Percentiles rank a stretch among this genome's conserved stretches.
phyloP scores from a whole-genome alignment of 2,888 invertebrate genomes.

The Tiphia femorata region DNA sequence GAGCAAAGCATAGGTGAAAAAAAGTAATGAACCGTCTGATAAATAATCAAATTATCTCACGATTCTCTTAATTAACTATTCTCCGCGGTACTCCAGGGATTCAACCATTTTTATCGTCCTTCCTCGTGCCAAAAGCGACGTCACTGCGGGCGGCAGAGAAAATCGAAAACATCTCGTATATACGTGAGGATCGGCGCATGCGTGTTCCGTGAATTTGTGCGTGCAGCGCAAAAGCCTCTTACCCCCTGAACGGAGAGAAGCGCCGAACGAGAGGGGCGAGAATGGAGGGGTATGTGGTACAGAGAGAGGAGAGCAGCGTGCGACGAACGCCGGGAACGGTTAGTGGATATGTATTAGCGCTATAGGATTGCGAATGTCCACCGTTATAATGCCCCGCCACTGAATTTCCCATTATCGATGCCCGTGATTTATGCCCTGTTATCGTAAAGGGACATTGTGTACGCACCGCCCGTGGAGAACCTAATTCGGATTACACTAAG shows the following conservation, averaged over 20 bases:
- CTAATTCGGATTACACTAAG: slow-evolving; percentile 51
- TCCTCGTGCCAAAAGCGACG: too few relatives aligned
- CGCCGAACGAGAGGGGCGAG: neutral
- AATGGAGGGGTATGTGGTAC: too few relatives aligned
- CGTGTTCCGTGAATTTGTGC: too few relatives aligned
- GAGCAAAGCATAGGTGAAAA: neutral
- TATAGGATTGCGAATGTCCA: slow-evolving; percentile 15
- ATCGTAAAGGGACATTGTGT: slow-evolving; percentile 55
- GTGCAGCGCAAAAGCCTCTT: slow-evolving; percentile 1
- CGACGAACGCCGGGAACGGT: neutral
- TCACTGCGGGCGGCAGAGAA: too few relatives aligned
- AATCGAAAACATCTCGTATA: too few relatives aligned
- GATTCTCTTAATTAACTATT: too few relatives aligned
- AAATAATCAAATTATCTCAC: too few relatives aligned
- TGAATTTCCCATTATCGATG: slow-evolving; percentile 51
- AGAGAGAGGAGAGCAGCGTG: too few relatives aligned
- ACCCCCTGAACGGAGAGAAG: neutral
- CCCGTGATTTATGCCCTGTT: slow-evolving; percentile 58
- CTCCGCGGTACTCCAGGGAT: too few relatives aligned
- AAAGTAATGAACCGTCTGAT: too few relatives aligned
- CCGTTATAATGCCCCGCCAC: slow-evolving; percentile 27
- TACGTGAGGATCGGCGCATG: too few relatives aligned
- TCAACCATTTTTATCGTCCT: too few relatives aligned
- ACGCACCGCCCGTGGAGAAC: slow-evolving; percentile 29
- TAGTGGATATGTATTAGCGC: slow-evolving; percentile 19